Percentiles rank a stretch among this genome's conserved stretches.
phyloP scores from a whole-genome alignment of 2,113 vertebrate genomes.

The Dasyprocta punctata region DNA sequence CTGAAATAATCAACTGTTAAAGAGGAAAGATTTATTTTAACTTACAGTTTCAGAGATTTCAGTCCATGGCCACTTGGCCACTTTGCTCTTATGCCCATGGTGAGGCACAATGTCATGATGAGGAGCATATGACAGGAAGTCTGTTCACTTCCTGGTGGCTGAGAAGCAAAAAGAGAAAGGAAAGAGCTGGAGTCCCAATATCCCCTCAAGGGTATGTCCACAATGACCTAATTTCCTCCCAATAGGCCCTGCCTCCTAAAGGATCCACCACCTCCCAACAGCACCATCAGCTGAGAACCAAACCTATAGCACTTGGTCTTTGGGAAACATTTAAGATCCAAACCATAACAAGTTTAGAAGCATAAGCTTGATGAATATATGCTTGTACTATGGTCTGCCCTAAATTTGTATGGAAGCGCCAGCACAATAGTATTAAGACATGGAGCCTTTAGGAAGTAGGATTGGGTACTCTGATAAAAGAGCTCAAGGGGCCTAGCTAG shows the following conservation, averaged over 20 bases:
- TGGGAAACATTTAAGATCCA: neutral
- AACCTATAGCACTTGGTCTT: neutral
- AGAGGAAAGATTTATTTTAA: neutral
- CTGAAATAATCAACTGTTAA: neutral
- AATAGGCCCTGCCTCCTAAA: neutral
- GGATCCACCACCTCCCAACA: too few relatives aligned
- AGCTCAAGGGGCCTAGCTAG: too few relatives aligned
- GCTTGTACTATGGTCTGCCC: neutral
- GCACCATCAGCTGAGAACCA: neutral
- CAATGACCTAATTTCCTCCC: neutral
- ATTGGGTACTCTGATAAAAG: neutral
- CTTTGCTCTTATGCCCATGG: neutral
- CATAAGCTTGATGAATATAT: neutral
- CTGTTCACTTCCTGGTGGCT: neutral
- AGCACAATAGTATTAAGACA: too few relatives aligned
- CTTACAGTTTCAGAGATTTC: neutral
- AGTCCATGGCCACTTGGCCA: neutral
- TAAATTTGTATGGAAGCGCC: neutral
- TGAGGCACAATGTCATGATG: neutral
- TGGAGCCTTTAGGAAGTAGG: neutral
- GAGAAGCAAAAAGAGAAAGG: neutral
- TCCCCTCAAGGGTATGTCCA: neutral
- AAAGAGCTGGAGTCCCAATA: neutral
- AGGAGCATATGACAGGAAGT: neutral
- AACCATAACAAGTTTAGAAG: neutral